Conservation (phyloP, 2,888 invertebrate genomes). For the Allophyes oxyacanthae region DNA sequence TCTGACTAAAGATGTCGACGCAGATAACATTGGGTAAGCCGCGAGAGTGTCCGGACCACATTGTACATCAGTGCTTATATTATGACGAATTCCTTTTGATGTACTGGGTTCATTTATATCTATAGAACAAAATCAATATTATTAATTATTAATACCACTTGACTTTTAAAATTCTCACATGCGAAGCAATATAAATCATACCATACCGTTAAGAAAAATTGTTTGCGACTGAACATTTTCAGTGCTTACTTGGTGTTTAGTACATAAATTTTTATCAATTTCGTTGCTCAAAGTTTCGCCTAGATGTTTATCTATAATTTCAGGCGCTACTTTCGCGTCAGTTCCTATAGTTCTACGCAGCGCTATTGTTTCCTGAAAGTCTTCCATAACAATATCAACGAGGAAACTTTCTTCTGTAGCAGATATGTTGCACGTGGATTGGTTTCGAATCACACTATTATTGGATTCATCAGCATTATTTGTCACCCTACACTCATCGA, state of each 20-base stretch:
- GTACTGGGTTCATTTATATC: slow-evolving; percentile 85
- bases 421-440: slow-evolving; percentile 56
- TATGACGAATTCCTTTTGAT: slow-evolving; percentile 82
- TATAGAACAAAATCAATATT: slow-evolving; percentile 48
- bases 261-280: slow-evolving; percentile 61
- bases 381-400: slow-evolving; percentile 73
- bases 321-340: slow-evolving; percentile 59
- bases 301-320: slow-evolving; percentile 47
- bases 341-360: slow-evolving; percentile 73
- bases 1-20: slow-evolving; percentile 68
- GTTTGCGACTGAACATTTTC: slow-evolving; percentile 70
- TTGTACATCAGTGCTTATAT: slow-evolving; percentile 76
- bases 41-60: slow-evolving; percentile 77
- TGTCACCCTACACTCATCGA: slow-evolving; percentile 5
- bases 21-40: slow-evolving; percentile 61
- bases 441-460: slow-evolving; percentile 12
- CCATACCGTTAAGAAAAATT: slow-evolving; percentile 79
- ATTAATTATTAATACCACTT: background rate
- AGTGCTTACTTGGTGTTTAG: slow-evolving; percentile 56
- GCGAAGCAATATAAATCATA: slow-evolving; percentile 1
- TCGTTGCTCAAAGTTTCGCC: slow-evolving; percentile 55
- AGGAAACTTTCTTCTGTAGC: slow-evolving; percentile 69
- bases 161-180: background rate
- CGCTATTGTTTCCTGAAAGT: slow-evolving; percentile 71
- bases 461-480: slow-evolving; percentile 6